phyloP scores from a whole-genome alignment of 1,140 invertebrate genomes.

The Acromyrmex echinatior region DNA sequence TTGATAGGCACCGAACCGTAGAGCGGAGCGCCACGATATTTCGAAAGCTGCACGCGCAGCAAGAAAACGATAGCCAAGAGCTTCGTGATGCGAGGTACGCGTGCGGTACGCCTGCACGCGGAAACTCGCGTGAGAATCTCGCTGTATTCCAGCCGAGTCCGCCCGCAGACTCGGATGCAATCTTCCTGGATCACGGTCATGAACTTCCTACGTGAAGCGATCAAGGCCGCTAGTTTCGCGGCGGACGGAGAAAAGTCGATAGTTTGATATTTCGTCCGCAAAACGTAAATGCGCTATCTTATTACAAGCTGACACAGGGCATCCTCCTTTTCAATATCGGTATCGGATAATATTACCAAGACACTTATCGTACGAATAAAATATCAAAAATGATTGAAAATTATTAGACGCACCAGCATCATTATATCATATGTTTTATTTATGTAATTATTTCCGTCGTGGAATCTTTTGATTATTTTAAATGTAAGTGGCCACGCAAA shows the following conservation, averaged over 20 bases:
- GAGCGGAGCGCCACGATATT: slow-evolving; percentile 72
- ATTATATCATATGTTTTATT: background rate
- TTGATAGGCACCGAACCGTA: slow-evolving; percentile 83
- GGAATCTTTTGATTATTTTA: background rate
- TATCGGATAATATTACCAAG: background rate
- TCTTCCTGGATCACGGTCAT: slow-evolving; percentile 40
- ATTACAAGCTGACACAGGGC: background rate
- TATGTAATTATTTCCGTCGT: background rate
- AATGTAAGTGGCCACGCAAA: background rate
- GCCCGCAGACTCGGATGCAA: slow-evolving; percentile 18
- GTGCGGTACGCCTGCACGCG: slow-evolving; percentile 50
- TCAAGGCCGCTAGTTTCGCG: slow-evolving; percentile 50
- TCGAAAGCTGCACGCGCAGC: slow-evolving; percentile 68
- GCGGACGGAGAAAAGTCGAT: slow-evolving; percentile 15
- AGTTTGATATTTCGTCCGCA: background rate
- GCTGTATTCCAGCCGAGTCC: slow-evolving; percentile 46
- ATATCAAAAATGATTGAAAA: slow-evolving; percentile 7
- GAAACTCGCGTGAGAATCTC: slow-evolving; percentile 73
- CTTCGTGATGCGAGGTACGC: slow-evolving; percentile 33
- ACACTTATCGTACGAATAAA: background rate
- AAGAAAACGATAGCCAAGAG: slow-evolving; percentile 7
- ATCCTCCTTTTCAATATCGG: background rate
- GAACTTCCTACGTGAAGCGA: slow-evolving; percentile 54
- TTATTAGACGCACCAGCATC: background rate
- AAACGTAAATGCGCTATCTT: slow-evolving; percentile 7